Evolutionary conservation across 2,113 vertebrate species (phyloP).

Genomic region (Thalassarche chlororhynchos): DNA sequence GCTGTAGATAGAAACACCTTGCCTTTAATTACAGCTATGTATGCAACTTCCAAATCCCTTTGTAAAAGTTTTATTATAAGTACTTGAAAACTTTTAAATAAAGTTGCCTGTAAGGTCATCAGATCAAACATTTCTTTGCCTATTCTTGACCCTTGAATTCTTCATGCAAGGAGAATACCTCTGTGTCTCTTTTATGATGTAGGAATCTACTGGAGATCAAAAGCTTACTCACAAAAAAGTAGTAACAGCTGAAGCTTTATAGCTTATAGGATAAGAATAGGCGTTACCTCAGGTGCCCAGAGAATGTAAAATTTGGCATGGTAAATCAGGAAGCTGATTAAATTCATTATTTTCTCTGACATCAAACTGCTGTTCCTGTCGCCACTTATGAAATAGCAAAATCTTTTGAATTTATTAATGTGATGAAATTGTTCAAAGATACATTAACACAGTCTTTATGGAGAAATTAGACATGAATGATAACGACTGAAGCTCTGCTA

Average conservation of each 20-base stretch:
- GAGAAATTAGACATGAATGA: neutral
- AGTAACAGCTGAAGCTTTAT: neutral
- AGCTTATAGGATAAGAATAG: neutral
- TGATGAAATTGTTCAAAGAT: neutral
- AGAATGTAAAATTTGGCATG: neutral
- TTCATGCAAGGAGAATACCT: neutral
- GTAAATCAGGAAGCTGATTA: neutral
- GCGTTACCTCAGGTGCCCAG: neutral
- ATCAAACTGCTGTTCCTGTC: neutral
- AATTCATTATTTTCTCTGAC: neutral
- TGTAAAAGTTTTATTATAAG: neutral
- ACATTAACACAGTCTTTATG: neutral
- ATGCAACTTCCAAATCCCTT: neutral
- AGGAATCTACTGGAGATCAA: neutral
- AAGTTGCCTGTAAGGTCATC: neutral
- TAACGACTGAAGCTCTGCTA: neutral
- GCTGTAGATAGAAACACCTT: neutral
- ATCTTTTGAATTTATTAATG: neutral
- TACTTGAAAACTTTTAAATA: neutral
- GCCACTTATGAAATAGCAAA: neutral
- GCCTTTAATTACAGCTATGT: neutral
- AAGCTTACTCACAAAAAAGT: neutral
- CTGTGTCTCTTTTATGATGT: neutral
- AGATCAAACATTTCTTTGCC: neutral
- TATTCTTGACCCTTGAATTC: neutral